Base-by-base conservation (phyloP, 2,888 invertebrate species). In the Caenorhabditis virilis region DNA sequence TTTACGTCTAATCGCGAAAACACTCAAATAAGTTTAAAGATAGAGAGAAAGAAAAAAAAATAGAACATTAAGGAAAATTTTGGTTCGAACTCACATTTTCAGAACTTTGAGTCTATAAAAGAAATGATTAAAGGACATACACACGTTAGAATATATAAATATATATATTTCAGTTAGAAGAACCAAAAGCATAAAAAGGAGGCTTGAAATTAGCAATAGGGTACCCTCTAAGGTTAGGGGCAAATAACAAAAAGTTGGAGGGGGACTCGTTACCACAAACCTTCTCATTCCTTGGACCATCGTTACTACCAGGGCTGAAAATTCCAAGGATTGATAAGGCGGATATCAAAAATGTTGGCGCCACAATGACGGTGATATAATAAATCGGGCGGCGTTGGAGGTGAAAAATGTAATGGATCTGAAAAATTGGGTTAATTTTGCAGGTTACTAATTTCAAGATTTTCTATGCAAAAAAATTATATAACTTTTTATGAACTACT, bases 341-440 rank as follows among this genome's bases (percentile, higher is more conserved):
- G 0, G 79, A 79, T 18, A 79, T 79, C 33, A 79, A 57, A 49
- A 79, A 79, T 6, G 74, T 78, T 4, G 79, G 79, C 3, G 74
- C 78, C 7, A 79, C 79, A 39, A 79, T 78, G 22, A 79, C 79
- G 2, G 78, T 79, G 7, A 79, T 66, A 47, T 79, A 79, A 58
- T 78, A 79, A 54, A 76, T 71, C 4, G 79, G 78, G 22, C 78
- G 67, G 16, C 79, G 72, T 58, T 76, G 69, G 18, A 79, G 52
- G 46, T 79, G 79, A 46, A 79, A 69, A 42, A 79, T 78, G 65
- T 79, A 79, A 48, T 79, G 79, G 16, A 79, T 69, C 71, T 78
- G 54, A 18, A 38, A 38, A 18, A 33, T n/a, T n/a, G n/a, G n/a
- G n/a, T n/a, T n/a, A n/a, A n/a, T n/a, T n/a, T n/a, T n/a, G n/a